phyloP scores from a whole-genome alignment of 2,113 vertebrate species.

The Elanus axillaris region DNA sequence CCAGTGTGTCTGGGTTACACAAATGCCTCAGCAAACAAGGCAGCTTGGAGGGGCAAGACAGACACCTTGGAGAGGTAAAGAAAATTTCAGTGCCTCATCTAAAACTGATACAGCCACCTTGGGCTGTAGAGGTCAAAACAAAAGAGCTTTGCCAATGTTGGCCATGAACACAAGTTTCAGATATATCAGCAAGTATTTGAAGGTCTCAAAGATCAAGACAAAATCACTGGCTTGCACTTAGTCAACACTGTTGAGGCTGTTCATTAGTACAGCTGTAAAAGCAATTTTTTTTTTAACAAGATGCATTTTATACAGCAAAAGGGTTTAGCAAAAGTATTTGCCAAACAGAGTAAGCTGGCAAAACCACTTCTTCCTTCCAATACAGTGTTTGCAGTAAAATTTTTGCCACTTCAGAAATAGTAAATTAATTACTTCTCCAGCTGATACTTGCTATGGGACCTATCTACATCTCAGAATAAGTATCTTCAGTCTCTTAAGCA shows the following conservation, averaged over 20 bases:
- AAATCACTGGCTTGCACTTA: background rate
- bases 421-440: background rate
- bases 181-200: background rate
- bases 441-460: background rate
- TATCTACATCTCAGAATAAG: background rate
- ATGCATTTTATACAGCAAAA: background rate
- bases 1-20: background rate
- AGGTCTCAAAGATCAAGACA: background rate
- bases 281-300: background rate
- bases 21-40: background rate
- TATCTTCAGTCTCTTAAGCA: background rate
- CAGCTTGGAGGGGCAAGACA: background rate
- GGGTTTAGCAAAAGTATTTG: background rate
- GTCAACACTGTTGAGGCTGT: background rate
- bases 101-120: slow-evolving; percentile 14
- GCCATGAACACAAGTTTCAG: background rate
- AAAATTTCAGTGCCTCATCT: background rate
- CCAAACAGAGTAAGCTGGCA: background rate
- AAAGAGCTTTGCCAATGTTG: background rate
- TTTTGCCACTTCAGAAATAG: background rate
- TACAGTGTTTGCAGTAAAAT: background rate
- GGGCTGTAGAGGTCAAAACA: background rate
- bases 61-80: background rate
- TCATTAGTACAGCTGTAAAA: background rate
- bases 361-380: background rate